Evolutionary conservation across 1,140 invertebrate species (phyloP).

Genomic region (Acyrthosiphon pisum): DNA sequence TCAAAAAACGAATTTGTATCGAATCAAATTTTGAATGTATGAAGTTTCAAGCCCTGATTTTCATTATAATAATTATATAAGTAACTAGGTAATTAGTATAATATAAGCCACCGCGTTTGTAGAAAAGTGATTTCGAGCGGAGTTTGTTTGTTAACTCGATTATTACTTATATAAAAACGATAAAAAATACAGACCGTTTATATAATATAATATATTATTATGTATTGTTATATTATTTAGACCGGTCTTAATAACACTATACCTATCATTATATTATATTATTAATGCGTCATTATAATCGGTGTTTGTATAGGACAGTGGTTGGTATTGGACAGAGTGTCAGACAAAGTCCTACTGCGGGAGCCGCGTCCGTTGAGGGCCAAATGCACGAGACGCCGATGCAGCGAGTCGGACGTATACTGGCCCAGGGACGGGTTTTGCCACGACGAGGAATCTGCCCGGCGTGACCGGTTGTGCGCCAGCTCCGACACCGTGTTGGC

Average conservation of each 20-base stretch:
- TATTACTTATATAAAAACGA: too few species aligned
- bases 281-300: neutral
- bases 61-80: too few species aligned
- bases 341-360: neutral
- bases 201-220: too few species aligned
- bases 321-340: constrained; percentile 19
- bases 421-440: constrained; percentile 43
- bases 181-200: too few species aligned
- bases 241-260: neutral
- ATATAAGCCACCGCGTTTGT: too few species aligned
- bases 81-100: too few species aligned
- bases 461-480: neutral
- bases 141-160: too few species aligned
- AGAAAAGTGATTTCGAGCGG: too few species aligned
- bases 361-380: neutral
- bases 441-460: neutral
- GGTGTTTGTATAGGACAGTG: constrained; percentile 15
- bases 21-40: too few species aligned
- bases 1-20: too few species aligned
- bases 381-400: constrained; percentile 16
- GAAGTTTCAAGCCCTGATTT: too few species aligned
- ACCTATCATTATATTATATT: neutral
- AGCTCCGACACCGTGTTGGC: neutral
- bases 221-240: too few species aligned
- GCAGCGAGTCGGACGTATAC: constrained; percentile 41